Percentiles rank a stretch among this genome's conserved stretches.
Conservation (phyloP, 2,888 invertebrate genomes). For the Mythimna vitellina region DNA sequence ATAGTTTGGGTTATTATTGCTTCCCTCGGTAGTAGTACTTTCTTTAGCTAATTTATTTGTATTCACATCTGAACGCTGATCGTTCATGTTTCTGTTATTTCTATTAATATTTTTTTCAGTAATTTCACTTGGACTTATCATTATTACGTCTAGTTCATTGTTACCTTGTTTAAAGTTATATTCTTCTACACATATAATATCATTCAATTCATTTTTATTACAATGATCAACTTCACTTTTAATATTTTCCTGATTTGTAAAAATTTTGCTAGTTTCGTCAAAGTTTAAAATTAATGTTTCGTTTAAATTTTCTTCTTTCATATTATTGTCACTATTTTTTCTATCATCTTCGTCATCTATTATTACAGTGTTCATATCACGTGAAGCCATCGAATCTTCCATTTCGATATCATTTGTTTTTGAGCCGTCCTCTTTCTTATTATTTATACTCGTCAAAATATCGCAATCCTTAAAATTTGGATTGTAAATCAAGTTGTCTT, state of each 20-base stretch:
- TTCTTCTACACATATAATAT: slow-evolving; percentile 27
- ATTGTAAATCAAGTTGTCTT: background rate
- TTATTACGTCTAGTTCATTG: slow-evolving; percentile 7
- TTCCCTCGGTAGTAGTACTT: background rate
- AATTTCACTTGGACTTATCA: background rate
- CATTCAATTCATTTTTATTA: background rate
- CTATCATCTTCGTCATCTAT: background rate
- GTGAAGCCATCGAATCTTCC: background rate
- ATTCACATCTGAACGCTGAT: background rate
- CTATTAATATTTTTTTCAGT: background rate
- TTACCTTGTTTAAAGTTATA: slow-evolving; percentile 1
- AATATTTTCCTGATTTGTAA: background rate
- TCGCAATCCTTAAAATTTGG: background rate
- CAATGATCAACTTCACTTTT: background rate
- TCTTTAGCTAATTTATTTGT: background rate
- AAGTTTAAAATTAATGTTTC: slow-evolving; percentile 11
- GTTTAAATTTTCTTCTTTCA: background rate
- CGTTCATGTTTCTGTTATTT: slow-evolving; percentile 1
- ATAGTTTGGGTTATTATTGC: slow-evolving; percentile 13
- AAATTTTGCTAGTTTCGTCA: background rate
- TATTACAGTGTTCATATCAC: background rate
- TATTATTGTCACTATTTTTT: background rate
- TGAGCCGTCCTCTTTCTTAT: background rate
- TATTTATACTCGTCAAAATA: background rate
- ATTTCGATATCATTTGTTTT: background rate